Evolutionary conservation across 2,888 invertebrate species (phyloP).

Genomic region (Callyntrura sp.): DNA sequence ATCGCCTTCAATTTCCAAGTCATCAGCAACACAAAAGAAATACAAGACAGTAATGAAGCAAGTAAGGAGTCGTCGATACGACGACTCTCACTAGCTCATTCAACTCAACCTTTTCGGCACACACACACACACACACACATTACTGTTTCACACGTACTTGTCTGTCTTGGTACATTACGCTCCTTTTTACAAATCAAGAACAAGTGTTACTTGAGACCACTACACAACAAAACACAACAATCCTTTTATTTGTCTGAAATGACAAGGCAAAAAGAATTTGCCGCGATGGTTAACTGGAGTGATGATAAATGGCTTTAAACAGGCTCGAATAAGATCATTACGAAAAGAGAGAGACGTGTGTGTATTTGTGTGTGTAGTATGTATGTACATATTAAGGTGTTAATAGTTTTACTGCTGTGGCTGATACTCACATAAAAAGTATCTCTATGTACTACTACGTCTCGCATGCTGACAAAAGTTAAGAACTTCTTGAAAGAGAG

Average conservation of each 20-base stretch:
- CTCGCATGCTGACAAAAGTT: too few relatives aligned
- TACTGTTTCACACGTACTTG: slow-evolving; percentile 44
- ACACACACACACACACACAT: neutral
- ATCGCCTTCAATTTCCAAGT: slow-evolving; percentile 72
- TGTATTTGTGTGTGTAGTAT: neutral
- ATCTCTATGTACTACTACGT: too few relatives aligned
- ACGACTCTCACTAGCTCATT: slow-evolving; percentile 49
- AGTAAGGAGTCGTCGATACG: slow-evolving; percentile 63
- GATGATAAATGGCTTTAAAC: slow-evolving; percentile 60
- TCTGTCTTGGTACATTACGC: slow-evolving; percentile 45
- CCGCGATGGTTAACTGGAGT: slow-evolving; percentile 63
- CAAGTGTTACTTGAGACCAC: slow-evolving; percentile 62
- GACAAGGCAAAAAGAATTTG: slow-evolving; percentile 71
- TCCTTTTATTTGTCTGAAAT: slow-evolving; percentile 71
- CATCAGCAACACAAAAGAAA: slow-evolving; percentile 63
- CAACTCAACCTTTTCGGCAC: slow-evolving; percentile 69
- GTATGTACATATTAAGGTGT: too few relatives aligned
- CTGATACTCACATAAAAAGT: too few relatives aligned
- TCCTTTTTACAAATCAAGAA: slow-evolving; percentile 65
- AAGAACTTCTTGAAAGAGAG: too few relatives aligned
- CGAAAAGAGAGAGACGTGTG: slow-evolving; percentile 44
- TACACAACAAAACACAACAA: slow-evolving; percentile 55
- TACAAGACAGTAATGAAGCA: slow-evolving; percentile 69
- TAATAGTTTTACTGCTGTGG: too few relatives aligned
- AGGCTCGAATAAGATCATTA: slow-evolving; percentile 51